These are phyloP conservation scores for Plagodis pulveraria DNA, from an alignment of 2,888 invertebrate genomes.

Conservation along the genomic window DNA sequence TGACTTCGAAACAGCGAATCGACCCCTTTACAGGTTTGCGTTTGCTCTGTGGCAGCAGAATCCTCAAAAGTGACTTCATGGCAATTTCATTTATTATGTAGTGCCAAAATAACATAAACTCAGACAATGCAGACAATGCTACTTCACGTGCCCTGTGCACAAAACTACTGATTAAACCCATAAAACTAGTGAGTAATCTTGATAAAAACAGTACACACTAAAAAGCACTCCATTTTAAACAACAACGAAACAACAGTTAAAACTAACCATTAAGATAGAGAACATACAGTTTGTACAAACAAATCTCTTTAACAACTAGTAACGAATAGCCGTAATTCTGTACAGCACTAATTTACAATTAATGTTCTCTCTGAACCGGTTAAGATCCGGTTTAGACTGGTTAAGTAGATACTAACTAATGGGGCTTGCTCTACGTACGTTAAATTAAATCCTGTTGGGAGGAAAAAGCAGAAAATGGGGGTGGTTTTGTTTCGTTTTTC, in stretches of 20 bases:
- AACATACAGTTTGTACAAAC: constrained; percentile 28
- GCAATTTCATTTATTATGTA: no score
- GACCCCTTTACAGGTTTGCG: no score
- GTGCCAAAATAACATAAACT: no score
- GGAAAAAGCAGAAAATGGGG: constrained; percentile 31
- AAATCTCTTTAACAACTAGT: constrained; percentile 54
- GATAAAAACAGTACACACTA: constrained; percentile 4
- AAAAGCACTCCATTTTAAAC: constrained; percentile 19
- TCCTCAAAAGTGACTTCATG: no score
- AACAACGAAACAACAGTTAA: constrained; percentile 22
- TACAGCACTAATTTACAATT: constrained; percentile 66
- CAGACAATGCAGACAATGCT: no score
- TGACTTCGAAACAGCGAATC: no score
- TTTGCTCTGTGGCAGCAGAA: no score
- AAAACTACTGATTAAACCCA: neutral
- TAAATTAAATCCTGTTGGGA: constrained; percentile 42
- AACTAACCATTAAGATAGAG: constrained; percentile 24
- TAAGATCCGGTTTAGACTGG: constrained; percentile 60
- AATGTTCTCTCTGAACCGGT: constrained; percentile 57
- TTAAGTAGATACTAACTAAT: constrained; percentile 56
- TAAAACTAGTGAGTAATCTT: constrained; percentile 10
- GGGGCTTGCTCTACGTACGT: constrained; percentile 43
- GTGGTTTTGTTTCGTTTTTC: constrained; percentile 27
- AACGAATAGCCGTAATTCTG: constrained; percentile 62
- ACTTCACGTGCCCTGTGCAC: no score